Evolutionary conservation across 2,797 vertebrate genomes (phyloP), one percentile per base, ranked within the genome.

Genomic region (Dendrocincla fuliginosa): DNA sequence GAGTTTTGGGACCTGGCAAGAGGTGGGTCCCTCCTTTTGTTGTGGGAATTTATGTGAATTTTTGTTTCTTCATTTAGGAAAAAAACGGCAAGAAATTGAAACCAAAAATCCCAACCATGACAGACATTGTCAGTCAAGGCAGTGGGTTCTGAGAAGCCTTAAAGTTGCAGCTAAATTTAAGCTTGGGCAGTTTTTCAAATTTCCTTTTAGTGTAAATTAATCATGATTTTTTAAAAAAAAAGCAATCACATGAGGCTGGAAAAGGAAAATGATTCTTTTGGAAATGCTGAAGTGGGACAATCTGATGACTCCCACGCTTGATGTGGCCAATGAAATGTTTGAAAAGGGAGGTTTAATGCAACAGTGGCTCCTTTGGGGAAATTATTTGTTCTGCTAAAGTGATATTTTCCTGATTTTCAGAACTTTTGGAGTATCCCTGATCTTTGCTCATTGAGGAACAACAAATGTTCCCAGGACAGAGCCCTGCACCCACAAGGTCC

Each of bases 131-230:
- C 95, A 79, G 2, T 95, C 88, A 82, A 68, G 89, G 78, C 53
- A 69, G 64, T 19, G 10, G 41, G 25, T 25, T 84, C 41, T 73
- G 88, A 87, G 64, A 71, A 67, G 53, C 78, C 93, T 30, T 6
- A 56, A 60, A 67, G 53, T 6, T 33, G 64, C 9, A 84, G 84
- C 42, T 80, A 52, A 67, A 91, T 90, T 89, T 89, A 93, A 60
- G 56, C 56, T 59, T 1, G 64, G 86, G 71, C 5, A 1, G 5
- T 28, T 92, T 90, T 90, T 96, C 78, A 90, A 82, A 60, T 87
- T 74, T 71, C 74, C 85, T 95, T 94, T 96, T 88, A 94, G 77
- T 76, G 60, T 92, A 74, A 94, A 96, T 94, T 88, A 94, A 92
- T 87, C 44, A 94, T 79, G 75, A 79, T 85, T 92, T 85, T 92